Evolutionary conservation across 2,888 invertebrate species (phyloP).

Genomic region (Agrypnus murinus): DNA sequence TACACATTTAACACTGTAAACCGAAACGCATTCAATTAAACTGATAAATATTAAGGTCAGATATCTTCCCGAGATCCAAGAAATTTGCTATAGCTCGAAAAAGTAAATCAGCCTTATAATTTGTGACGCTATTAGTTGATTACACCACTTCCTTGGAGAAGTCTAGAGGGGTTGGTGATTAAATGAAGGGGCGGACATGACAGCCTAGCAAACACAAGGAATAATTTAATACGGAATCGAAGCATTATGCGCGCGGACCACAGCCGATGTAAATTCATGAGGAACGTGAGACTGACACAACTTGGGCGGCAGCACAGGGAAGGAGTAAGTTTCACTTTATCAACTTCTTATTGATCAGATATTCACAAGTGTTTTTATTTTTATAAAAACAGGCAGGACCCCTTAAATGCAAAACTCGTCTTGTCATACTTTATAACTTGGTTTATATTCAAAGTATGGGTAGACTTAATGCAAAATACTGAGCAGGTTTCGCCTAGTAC

Average conservation of each 20-base stretch:
- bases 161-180: constrained; percentile 53
- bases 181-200: constrained; percentile 54
- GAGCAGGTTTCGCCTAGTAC: no score
- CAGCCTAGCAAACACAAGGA: constrained; percentile 58
- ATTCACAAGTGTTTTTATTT: neutral
- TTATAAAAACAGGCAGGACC: no score
- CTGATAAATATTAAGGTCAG: constrained; percentile 19
- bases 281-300: constrained; percentile 61
- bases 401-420: neutral
- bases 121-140: constrained; percentile 63
- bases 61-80: neutral
- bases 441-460: no score
- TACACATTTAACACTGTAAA: neutral
- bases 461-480: no score
- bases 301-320: constrained; percentile 46
- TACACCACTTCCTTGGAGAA: constrained; percentile 49
- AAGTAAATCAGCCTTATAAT: constrained; percentile 59
- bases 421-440: no score
- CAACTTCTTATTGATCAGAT: neutral
- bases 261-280: constrained; percentile 66
- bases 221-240: constrained; percentile 62
- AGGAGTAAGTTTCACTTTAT: constrained; percentile 27
- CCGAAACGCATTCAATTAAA: neutral
- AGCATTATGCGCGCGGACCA: constrained; percentile 60
- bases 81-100: constrained; percentile 16